Conservation (phyloP, 2,888 invertebrate genomes). For the Cosmorhoe ocellata region DNA sequence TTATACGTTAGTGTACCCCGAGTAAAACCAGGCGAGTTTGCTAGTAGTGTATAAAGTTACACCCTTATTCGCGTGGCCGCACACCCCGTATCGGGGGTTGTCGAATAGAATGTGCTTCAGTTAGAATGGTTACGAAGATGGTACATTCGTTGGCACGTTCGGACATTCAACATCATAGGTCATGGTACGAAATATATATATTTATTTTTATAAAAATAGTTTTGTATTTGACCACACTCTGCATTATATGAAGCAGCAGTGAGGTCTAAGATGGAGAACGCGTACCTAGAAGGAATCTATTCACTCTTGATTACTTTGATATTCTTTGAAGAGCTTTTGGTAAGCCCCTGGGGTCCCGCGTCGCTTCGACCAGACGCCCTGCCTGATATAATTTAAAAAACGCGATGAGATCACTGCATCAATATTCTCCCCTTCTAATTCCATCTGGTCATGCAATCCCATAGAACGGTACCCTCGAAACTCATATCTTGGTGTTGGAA, state of each 20-base stretch:
- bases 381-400: not conserved
- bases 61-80: slow-evolving; percentile 34
- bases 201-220: too few relatives aligned
- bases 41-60: slow-evolving; percentile 31
- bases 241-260: too few relatives aligned
- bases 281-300: too few relatives aligned
- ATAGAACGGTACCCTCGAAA: slow-evolving; percentile 11
- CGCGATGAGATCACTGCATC: not conserved
- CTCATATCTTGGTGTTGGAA: slow-evolving; percentile 25
- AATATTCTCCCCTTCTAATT: slow-evolving; percentile 4
- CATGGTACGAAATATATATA: too few relatives aligned
- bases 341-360: too few relatives aligned
- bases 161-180: slow-evolving; percentile 28
- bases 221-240: too few relatives aligned
- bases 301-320: too few relatives aligned
- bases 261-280: too few relatives aligned
- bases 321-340: too few relatives aligned
- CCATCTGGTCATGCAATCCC: slow-evolving; percentile 20
- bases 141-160: slow-evolving; percentile 33
- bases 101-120: slow-evolving; percentile 27
- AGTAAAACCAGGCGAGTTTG: not conserved
- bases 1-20: too few relatives aligned
- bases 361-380: too few relatives aligned
- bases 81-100: slow-evolving; percentile 24
- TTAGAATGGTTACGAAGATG: too few relatives aligned